Evolutionary conservation across 2,797 vertebrate genomes (phyloP), one percentile per base, ranked within the genome.

Genomic region (Tolypeutes matacus): DNA sequence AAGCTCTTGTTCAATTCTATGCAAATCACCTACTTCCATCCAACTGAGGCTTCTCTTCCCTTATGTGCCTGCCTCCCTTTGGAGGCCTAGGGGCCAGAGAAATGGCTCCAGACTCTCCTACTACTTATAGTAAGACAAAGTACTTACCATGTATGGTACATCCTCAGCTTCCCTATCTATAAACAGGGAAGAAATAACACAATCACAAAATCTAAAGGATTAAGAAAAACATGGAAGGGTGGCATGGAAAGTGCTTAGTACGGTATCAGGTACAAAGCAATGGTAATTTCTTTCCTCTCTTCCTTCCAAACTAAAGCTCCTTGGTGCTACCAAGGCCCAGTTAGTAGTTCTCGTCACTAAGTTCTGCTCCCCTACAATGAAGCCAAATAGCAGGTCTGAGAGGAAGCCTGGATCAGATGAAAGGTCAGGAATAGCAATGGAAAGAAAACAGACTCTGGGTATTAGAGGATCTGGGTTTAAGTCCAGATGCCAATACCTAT

Each of bases 261-360:
- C 8, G 34, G 31, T 85, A 60, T 31, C 36, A 46, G 27, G 36
- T 17, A 56, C 62, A 87, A 0, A 96, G 29, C 42, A 95, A 70
- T 20, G n/a, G 18, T 65, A 78, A 91, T 46, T 53, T 2, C 25
- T 36, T 64, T 60, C 27, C 10, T 72, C 27, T 83, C 82, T 73
- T 75, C 83, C 82, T 82, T 95, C 56, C 58, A 34, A 69, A 93
- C 25, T 91, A 69, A n/a, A 65, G 15, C 12, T 93, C 58, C 53
- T 60, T 83, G 62, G 23, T 78, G 64, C 31, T 46, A 82, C 14
- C 20, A 62, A 34, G n/a, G 36, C 15, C 20, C 27, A 70, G 4
- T 46, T 36, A 29, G 6, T 29, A 25, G 20, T 67, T 75, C 31
- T 7, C 36, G 46, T 84, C 80, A 86, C 75, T 89, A 86, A 75